Base-by-base conservation (phyloP, 2,113 vertebrate species). In the Perccottus glenii region DNA sequence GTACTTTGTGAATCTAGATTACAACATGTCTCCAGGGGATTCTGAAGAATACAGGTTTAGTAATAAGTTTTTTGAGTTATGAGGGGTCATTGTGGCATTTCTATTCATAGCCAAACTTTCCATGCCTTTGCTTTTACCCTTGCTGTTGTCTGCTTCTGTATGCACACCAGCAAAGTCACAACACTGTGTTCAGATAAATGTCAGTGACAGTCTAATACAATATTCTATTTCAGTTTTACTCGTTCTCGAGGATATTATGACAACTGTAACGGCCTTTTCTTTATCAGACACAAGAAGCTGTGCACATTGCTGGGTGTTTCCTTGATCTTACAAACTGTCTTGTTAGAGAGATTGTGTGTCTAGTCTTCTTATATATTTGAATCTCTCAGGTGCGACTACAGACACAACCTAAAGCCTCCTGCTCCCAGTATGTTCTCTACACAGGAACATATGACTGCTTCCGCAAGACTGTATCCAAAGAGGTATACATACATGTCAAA, bases 351-450 rank as follows among this genome's bases (percentile, higher is more conserved):
- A 40, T 40, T 40, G 38, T 40, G 38, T 40, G 38, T 14, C 5
- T 14, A 11, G 11, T 45, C 10, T 45, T 45, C 4, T 45, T 11
- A 11, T 45, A 5, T 46, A 46, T 2, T 11, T 12, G 11, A 12
- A 45, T n/a, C 35, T 35, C 6, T 69, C 78, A 93, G 93, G 92
- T 94, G 55, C 88, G 91, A 19, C 88, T 94, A 2, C 92, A 94
- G 67, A 94, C 91, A 2, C 93, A 94, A 60, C 84, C 87, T 44
- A 91, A 82, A 87, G 84, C 71, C 27, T 70, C 77, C 42, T 27
- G 51, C 2, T 3, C 70, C 50, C 85, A 81, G 47, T 43, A 66
- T 46, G 80, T 83, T 5, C 48, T 90, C 60, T 93, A 92, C 85
- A 87, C 43, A 1, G 91, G 92, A 43, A 86, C 91, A 0, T 88